These are phyloP conservation scores for Setipinna tenuifilis DNA, from an alignment of 2,797 vertebrate species.

Conservation along the genomic window DNA sequence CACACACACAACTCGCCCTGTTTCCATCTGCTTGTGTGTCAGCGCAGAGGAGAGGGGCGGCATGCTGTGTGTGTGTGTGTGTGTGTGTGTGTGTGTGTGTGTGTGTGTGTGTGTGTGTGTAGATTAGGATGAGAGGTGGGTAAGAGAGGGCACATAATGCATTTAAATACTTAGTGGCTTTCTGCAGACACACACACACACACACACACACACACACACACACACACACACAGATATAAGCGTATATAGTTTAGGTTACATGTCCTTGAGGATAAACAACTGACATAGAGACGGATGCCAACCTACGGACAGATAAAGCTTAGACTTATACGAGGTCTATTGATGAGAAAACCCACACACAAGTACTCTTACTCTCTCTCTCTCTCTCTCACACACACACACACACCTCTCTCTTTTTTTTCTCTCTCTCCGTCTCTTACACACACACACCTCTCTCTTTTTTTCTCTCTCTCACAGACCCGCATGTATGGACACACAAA, in stretches of 20 bases:
- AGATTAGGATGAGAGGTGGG: background rate
- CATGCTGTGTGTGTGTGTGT: background rate
- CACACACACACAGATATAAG: background rate
- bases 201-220: background rate
- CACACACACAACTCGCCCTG: background rate
- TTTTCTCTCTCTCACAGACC: background rate
- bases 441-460: no score
- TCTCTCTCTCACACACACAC: no score
- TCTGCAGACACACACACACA: background rate
- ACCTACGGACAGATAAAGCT: background rate
- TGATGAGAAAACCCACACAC: background rate
- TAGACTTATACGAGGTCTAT: background rate
- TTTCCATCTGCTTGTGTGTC: background rate
- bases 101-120: background rate
- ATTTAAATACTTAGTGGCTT: background rate
- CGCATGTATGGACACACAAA: background rate
- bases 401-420: no score
- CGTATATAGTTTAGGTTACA: background rate
- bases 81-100: background rate
- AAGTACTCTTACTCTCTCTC: no score
- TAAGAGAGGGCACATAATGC: background rate
- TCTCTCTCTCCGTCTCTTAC: no score
- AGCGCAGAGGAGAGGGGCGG: background rate
- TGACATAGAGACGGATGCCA: background rate
- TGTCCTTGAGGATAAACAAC: background rate